Conservation (phyloP, 2,888 invertebrate species). For the Polyommatus icarus region DNA sequence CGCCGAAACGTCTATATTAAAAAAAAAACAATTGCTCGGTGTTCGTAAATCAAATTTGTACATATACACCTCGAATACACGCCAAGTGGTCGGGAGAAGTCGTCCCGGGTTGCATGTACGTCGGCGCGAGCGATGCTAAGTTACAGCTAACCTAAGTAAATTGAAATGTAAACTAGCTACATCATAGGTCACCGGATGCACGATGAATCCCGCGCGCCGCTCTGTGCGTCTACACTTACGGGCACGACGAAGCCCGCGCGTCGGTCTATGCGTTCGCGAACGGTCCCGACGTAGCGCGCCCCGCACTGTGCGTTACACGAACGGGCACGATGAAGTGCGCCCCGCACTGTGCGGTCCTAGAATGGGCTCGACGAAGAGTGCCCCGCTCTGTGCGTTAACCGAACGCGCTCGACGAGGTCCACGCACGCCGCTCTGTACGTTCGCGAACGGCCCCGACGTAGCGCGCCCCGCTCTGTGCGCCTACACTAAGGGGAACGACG, state of each 20-base stretch:
- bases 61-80: conserved; percentile 60
- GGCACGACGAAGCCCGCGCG: conserved; percentile 43
- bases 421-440: conserved; percentile 66
- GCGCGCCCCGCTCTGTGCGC: conserved; percentile 65
- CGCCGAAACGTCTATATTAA: conserved; percentile 70
- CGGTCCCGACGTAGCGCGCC: conserved; percentile 59
- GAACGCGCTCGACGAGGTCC: conserved; percentile 59
- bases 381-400: conserved; percentile 54
- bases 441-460: conserved; percentile 57
- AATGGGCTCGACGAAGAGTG: conserved; percentile 55
- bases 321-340: conserved; percentile 57
- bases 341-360: conserved; percentile 66
- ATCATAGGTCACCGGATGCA: conserved; percentile 63
- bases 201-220: conserved; percentile 63
- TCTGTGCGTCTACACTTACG: conserved; percentile 63
- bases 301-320: conserved; percentile 64
- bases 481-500: conserved; percentile 57
- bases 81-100: conserved; percentile 43
- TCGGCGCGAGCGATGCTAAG: conserved; percentile 50
- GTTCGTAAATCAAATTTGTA: conserved; percentile 73
- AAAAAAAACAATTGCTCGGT: conserved; percentile 60
- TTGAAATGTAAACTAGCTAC: conserved; percentile 71
- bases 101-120: conserved; percentile 30
- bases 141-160: conserved; percentile 67
- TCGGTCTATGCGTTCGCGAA: conserved; percentile 67